phyloP scores from a whole-genome alignment of 2,888 invertebrate genomes.

The Dynastes maya region DNA sequence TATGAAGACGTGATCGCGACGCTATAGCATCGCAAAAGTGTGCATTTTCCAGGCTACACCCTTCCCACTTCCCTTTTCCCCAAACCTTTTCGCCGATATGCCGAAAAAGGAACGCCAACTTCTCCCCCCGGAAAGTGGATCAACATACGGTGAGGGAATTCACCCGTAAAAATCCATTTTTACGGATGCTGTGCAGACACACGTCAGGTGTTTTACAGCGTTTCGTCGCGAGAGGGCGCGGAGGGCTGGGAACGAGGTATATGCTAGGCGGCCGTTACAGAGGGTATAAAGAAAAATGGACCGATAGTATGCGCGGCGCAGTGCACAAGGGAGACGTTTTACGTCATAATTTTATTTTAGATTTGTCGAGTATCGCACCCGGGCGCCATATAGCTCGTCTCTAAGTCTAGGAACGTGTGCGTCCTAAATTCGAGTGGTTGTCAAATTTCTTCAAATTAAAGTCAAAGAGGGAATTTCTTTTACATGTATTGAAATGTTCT shows the following conservation, averaged over 20 bases:
- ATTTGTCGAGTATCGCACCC: not conserved
- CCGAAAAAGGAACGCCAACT: slow-evolving; percentile 27
- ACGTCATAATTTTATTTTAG: slow-evolving; percentile 40
- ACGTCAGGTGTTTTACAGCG: slow-evolving; percentile 49
- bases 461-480: no score
- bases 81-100: not conserved
- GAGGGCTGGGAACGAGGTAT: not conserved
- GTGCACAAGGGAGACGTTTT: slow-evolving; percentile 1
- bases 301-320: not conserved
- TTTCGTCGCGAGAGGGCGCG: not conserved
- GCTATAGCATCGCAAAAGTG: slow-evolving; percentile 7
- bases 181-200: slow-evolving; percentile 47
- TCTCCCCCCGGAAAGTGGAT: slow-evolving; percentile 33
- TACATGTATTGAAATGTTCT: no score
- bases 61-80: not conserved
- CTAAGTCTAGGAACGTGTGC: no score
- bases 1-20: slow-evolving; percentile 2
- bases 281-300: slow-evolving; percentile 21
- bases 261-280: not conserved
- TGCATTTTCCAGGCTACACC: not conserved
- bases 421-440: no score
- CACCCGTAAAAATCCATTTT: slow-evolving; percentile 50
- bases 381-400: no score
- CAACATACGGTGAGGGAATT: slow-evolving; percentile 45
- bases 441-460: no score